Evolutionary conservation across 2,888 invertebrate genomes (phyloP).

Genomic region (Mellilla xanthometata): DNA sequence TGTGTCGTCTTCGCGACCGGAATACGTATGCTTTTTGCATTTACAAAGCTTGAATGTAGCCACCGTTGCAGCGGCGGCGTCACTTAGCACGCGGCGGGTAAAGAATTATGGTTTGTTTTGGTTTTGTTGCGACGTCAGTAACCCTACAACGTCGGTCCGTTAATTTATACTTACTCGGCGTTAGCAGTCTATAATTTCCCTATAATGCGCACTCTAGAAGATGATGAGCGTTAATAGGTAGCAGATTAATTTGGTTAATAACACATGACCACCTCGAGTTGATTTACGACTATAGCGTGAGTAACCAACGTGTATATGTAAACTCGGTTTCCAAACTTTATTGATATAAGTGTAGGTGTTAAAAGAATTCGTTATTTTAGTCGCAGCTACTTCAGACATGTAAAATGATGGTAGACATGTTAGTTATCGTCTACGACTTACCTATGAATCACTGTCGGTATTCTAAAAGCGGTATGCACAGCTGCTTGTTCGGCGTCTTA

Average conservation of each 20-base stretch:
- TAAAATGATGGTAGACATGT: constrained; percentile 36
- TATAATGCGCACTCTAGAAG: constrained; percentile 31
- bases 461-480: constrained; percentile 73
- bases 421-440: constrained; percentile 44
- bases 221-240: constrained; percentile 24
- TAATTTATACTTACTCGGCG: constrained; percentile 38
- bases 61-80: constrained; percentile 45
- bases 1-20: constrained; percentile 60
- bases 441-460: constrained; percentile 68
- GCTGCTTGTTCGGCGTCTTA: constrained; percentile 72
- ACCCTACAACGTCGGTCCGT: constrained; percentile 35
- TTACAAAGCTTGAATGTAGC: constrained; percentile 52
- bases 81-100: constrained; percentile 47
- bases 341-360: constrained; percentile 33
- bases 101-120: constrained; percentile 62
- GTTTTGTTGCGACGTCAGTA: constrained; percentile 46
- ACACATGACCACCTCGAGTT: constrained; percentile 16
- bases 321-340: constrained; percentile 35
- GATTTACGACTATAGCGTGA: constrained; percentile 23
- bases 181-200: constrained; percentile 36
- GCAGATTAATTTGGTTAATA: constrained; percentile 27
- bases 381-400: constrained; percentile 14
- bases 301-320: constrained; percentile 35
- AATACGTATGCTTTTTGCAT: constrained; percentile 62
- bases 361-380: constrained; percentile 19